Conservation (phyloP, 2,888 invertebrate genomes). For the Matsumyia berberina region DNA sequence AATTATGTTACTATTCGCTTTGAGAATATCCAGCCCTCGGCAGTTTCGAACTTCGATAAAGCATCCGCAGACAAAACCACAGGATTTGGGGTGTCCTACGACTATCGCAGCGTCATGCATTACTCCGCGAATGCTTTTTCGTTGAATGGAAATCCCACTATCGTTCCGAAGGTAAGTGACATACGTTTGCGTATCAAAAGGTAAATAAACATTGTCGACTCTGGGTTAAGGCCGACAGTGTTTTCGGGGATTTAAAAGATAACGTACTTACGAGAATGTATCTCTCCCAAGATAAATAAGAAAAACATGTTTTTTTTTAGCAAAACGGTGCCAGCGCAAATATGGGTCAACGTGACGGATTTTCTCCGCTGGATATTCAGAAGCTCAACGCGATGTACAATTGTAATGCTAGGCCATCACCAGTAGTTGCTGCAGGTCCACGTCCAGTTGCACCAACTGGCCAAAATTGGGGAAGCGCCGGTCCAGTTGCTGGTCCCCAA, state of each 20-base stretch:
- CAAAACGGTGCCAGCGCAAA: constrained; percentile 82
- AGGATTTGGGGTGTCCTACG: constrained; percentile 90
- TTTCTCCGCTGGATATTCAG: constrained; percentile 89
- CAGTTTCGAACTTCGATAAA: constrained; percentile 90
- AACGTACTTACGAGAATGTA: too few species aligned
- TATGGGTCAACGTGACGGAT: constrained; percentile 90
- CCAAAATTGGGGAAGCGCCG: background rate
- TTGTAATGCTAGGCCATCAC: constrained; percentile 83
- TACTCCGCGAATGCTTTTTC: constrained; percentile 92
- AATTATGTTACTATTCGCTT: constrained; percentile 88
- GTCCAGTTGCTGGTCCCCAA: constrained; percentile 16
- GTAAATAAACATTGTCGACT: constrained; percentile 3
- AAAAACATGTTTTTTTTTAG: constrained; percentile 66
- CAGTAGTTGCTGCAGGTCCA: constrained; percentile 28
- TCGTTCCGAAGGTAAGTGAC: constrained; percentile 87
- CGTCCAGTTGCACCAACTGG: constrained; percentile 49
- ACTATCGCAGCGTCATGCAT: constrained; percentile 93
- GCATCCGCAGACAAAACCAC: constrained; percentile 85
- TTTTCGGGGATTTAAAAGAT: constrained; percentile 7
- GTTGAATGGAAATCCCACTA: constrained; percentile 89
- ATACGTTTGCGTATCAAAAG: background rate
- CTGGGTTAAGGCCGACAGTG: constrained; percentile 30
- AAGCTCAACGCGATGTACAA: constrained; percentile 92
- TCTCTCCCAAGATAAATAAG: background rate
- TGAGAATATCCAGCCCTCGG: constrained; percentile 88